Evolutionary conservation across 1,140 invertebrate species (phyloP), one percentile per base, ranked within the genome.

Genomic region (Hycleus cichorii): DNA sequence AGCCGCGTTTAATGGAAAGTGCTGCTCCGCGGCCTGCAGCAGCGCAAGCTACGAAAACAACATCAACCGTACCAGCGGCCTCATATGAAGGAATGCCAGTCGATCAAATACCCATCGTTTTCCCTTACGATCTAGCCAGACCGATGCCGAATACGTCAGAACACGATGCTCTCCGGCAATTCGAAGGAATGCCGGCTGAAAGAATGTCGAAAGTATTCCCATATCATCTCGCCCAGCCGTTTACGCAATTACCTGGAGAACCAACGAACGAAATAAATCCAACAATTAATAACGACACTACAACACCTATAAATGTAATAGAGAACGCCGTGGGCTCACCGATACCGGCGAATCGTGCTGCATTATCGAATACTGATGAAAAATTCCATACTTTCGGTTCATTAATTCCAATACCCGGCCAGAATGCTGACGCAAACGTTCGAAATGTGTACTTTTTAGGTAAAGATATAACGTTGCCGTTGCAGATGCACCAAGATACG

Each of bases 381-480:
- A 56, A 52, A 54, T 47, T 48, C n/a, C 47, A 49, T n/a, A 54
- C 57, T 39, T 60, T 68, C 7, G 67, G 67, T 5, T 25, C 60
- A 47, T 58, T 67, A 3, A 56, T 65, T n/a, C 59, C 63, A 4
- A 11, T 47, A 12, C 39, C 42, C 7, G 42, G 11, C 12, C 40
- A 18, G 25, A 46, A 40, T 11, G 50, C 49, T 42, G 60, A 59
- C 18, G 40, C 56, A 4, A 39, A 58, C 38, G 59, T 45, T 3
- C 44, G 38, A 43, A 53, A 68, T 11, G 43, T 66, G 4, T 64
- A 57, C 39, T 67, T 63, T 40, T 49, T 62, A 4, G 68, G 64
- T 8, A 64, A 60, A 47, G 62, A 65, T 25, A 64, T 69, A 6
- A 66, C 67, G 46, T 47, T 69, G 6, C 68, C 68, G 3, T 52